Percentiles rank a stretch among this genome's conserved stretches.
Evolutionary conservation across 2,888 invertebrate species (phyloP).

Genomic region (Panorpa germanica): DNA sequence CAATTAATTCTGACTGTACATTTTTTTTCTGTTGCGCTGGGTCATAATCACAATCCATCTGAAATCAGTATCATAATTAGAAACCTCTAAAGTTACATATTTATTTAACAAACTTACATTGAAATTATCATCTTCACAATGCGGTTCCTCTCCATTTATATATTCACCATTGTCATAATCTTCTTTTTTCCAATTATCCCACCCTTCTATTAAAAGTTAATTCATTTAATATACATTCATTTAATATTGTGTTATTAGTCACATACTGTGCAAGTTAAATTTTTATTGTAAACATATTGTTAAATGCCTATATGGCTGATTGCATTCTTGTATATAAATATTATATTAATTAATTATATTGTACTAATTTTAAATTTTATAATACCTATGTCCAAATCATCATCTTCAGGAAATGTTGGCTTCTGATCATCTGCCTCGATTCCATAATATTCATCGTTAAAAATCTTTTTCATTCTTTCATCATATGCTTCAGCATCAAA

Average conservation of each 20-base stretch:
- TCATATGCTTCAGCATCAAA: slow-evolving; percentile 85
- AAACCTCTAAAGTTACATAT: slow-evolving; percentile 8
- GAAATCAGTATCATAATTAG: slow-evolving; percentile 14
- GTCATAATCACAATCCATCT: slow-evolving; percentile 85
- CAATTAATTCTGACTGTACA: slow-evolving; percentile 34
- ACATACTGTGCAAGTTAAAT: too few species aligned
- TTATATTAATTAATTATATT: neutral
- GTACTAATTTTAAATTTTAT: neutral
- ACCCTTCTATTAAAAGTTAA: slow-evolving; percentile 22
- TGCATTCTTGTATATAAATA: too few species aligned
- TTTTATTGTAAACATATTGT: too few species aligned
- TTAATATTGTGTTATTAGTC: too few species aligned
- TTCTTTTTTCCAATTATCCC: slow-evolving; percentile 24
- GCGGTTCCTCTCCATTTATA: slow-evolving; percentile 30
- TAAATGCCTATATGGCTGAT: too few species aligned
- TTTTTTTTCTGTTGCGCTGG: slow-evolving; percentile 28
- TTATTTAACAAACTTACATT: slow-evolving; percentile 30
- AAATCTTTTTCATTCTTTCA: slow-evolving; percentile 65
- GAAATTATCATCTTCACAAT: slow-evolving; percentile 69
- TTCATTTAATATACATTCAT: neutral
- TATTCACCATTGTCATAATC: slow-evolving; percentile 16
- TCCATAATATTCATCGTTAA: slow-evolving; percentile 74
- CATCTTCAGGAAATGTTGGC: slow-evolving; percentile 69
- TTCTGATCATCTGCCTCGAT: slow-evolving; percentile 50
- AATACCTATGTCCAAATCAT: slow-evolving; percentile 43